These are phyloP conservation scores for Nasonia oneida DNA, from an alignment of 2,888 invertebrate genomes.

Conservation along the genomic window DNA sequence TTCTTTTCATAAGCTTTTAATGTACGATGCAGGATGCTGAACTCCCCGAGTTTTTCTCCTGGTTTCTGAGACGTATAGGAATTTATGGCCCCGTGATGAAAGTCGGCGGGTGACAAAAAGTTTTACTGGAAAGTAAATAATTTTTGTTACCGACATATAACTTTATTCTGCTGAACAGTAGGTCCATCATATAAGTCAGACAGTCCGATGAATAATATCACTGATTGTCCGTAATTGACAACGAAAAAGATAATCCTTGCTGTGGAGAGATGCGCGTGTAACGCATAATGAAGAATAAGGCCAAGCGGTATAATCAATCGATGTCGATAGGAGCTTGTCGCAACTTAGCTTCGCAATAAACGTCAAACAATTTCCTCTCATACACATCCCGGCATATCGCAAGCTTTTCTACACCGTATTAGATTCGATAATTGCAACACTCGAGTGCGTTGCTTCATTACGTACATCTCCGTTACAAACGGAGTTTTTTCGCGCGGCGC, in stretches of 20 bases:
- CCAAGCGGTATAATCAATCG: slow-evolving; percentile 14
- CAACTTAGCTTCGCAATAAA: slow-evolving; percentile 42
- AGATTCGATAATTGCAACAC: slow-evolving; percentile 34
- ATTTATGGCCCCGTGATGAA: background rate
- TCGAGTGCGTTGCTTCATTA: slow-evolving; percentile 1
- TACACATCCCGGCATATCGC: slow-evolving; percentile 3
- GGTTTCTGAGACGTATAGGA: background rate
- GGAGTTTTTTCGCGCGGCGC: background rate
- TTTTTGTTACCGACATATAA: background rate
- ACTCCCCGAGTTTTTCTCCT: background rate
- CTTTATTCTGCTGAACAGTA: background rate
- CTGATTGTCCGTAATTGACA: too few species aligned
- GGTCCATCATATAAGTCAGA: too few species aligned
- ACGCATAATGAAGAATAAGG: background rate
- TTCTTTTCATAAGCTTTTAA: slow-evolving; percentile 20
- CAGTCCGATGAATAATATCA: too few species aligned
- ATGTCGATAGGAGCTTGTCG: slow-evolving; percentile 41
- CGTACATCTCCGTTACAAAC: background rate
- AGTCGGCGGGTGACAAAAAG: background rate
- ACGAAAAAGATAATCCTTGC: background rate
- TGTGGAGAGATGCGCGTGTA: background rate
- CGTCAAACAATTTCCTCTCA: slow-evolving; percentile 35
- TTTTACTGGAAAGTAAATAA: background rate
- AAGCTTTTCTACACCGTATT: slow-evolving; percentile 2
- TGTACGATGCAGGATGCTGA: background rate